Conservation (phyloP, 2,113 vertebrate species). For the Equus quagga region DNA sequence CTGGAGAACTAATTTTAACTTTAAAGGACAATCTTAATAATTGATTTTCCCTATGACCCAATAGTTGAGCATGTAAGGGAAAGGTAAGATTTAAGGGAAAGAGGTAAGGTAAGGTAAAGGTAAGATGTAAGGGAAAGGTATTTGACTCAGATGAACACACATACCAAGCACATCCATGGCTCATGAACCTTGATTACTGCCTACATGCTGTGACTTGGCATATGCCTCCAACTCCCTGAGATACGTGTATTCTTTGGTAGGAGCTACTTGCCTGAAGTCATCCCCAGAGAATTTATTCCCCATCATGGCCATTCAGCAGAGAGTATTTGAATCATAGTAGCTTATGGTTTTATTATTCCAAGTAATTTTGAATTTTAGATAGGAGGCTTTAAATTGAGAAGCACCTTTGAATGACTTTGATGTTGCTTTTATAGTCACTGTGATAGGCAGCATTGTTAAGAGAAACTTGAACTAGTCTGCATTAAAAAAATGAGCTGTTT, state of each 20-base stretch:
- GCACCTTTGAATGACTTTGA: not conserved
- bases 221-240: not conserved
- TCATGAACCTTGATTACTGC: not conserved
- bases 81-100: not conserved
- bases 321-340: not conserved
- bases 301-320: not conserved
- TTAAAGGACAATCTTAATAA: not conserved
- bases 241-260: not conserved
- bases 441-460: not conserved
- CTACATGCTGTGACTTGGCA: not conserved
- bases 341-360: not conserved
- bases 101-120: not conserved
- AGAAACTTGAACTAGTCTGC: not conserved
- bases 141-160: not conserved
- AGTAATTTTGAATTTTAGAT: conserved; percentile 39
- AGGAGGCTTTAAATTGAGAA: not conserved
- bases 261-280: not conserved
- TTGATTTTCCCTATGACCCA: not conserved
- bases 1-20: not conserved
- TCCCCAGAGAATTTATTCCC: not conserved
- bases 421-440: not conserved
- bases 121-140: not conserved
- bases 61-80: not conserved
- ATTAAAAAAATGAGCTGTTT: not conserved
- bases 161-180: not conserved